Base-by-base conservation (phyloP, 2,797 vertebrate genomes). In the Falco naumanni region DNA sequence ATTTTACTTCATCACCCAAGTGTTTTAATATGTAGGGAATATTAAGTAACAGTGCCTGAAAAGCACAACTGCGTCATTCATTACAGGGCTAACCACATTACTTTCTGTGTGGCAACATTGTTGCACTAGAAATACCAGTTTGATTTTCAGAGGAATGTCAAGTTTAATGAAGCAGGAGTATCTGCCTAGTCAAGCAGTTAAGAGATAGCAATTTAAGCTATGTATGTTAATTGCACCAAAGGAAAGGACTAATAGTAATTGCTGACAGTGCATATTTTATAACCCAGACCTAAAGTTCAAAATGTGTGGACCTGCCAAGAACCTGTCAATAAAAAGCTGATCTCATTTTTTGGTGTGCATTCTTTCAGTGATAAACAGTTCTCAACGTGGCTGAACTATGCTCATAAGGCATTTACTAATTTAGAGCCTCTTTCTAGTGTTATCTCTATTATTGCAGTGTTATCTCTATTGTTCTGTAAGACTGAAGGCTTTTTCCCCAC, bases 321-420 rank as follows among this genome's bases (percentile, higher is more conserved):
- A 84, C 28, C 37, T 69, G 81, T 89, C 64, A 84, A 37, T 92
- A 89, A 95, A 94, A 77, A 37, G 26, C 26, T 12, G 7, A 29
- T 91, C 26, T 66, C 13, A 29, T 70, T 93, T 92, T 85, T 89
- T 26, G 13, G 59, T 84, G 71, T 96, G 79, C 69, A 34, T 95
- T 96, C 50, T 81, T 92, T 86, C 26, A 78, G 12, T 43, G 85
- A 61, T 70, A 74, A 91, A 39, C 50, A 90, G 37, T 87, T 95
- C 28, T 80, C 84, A 69, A 1, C 9, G 19, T 84, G 77, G 76
- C 43, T 91, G 88, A 90, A 87, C 45, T 87, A 12, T 72, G 47
- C 22, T 92, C 37, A 19, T 70, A 41, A 68, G 28, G 50, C 9
- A 3, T 83, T 78, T 50, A 39, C 53, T 83, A 39, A 61, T 76